Conservation (phyloP, 2,888 invertebrate genomes). For the Hemithea aestivaria region DNA sequence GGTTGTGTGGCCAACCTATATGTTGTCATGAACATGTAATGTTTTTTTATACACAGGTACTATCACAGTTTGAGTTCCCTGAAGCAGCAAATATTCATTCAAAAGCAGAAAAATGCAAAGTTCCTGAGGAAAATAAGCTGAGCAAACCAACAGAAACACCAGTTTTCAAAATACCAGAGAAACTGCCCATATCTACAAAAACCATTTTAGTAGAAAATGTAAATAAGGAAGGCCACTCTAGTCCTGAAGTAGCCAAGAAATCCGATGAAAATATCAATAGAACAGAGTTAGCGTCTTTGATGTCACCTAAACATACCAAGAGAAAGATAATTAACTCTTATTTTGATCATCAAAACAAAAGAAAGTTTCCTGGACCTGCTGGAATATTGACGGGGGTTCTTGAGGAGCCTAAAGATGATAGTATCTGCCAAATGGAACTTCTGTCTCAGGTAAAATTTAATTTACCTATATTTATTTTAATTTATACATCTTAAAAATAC, state of each 20-base stretch:
- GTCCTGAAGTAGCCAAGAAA: neutral
- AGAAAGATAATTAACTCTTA: slow-evolving; percentile 62
- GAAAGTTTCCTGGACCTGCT: slow-evolving; percentile 72
- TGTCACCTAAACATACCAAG: slow-evolving; percentile 55
- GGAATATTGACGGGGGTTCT: slow-evolving; percentile 58
- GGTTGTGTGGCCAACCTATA: neutral
- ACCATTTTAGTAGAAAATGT: neutral
- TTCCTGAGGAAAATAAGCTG: neutral
- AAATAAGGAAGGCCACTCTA: neutral
- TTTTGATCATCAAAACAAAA: slow-evolving; percentile 62
- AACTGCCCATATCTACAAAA: slow-evolving; percentile 1
- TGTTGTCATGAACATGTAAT: neutral
- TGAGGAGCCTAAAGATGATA: slow-evolving; percentile 54
- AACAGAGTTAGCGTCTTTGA: slow-evolving; percentile 7
- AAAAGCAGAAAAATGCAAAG: slow-evolving; percentile 3
- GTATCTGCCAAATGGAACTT: slow-evolving; percentile 57
- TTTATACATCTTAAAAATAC: too few species aligned
- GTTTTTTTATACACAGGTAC: slow-evolving; percentile 43
- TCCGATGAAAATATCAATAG: neutral
- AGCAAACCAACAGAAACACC: neutral
- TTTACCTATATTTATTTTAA: neutral
- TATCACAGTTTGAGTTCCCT: slow-evolving; percentile 65
- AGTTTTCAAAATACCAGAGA: neutral
- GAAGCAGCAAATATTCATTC: slow-evolving; percentile 27
- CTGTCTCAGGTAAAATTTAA: slow-evolving; percentile 59